Evolutionary conservation across 2,888 invertebrate species (phyloP), one percentile per base, ranked within the genome.

Genomic region (Xiphydria camelus): DNA sequence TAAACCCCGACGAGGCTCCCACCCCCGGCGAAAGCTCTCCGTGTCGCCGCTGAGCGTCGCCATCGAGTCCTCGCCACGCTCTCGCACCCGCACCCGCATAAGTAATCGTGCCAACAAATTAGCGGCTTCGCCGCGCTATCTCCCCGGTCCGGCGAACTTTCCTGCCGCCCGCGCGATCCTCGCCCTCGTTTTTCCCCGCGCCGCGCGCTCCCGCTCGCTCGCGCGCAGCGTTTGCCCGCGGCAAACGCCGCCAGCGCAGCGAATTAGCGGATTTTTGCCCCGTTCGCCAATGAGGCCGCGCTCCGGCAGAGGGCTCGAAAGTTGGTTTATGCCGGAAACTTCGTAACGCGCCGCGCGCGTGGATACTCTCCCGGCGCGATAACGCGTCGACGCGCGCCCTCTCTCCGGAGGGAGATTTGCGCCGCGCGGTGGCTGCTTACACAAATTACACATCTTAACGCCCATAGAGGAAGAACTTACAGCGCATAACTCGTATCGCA

Each of bases 81-180:
- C 37, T 38, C 40, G 10, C 29, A 19, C 36, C 35, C 22, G 31
- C 17, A 29, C 22, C 41, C 35, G 46, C 44, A 52, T 52, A 52
- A 52, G 52, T 47, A 49, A 52, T 52, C 36, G 46, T 49, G 49
- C 47, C 49, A 52, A 52, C 49, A 52, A 52, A 52, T 49, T 49
- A 47, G 47, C 47, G 41, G 36, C 45, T 44, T 42, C 40, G 25
- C 37, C 17, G 29, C 32, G 43, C 37, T 49, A 49, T 52, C 52
- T 49, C 25, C 29, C 9, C 41, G 35, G 25, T 31, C 46, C 46
- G 41, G 42, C 43, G 36, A 40, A 41, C 32, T 45, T 40, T 45
- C 35, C 23, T 41, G 22, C 26, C 37, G 32, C 20, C 26, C 34
- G 31, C 33, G 14, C 34, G 32, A 23, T 20, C 15, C 9, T 18